Evolutionary conservation across 1,140 invertebrate species (phyloP), one percentile per base, ranked within the genome.

Genomic region (Mamestra configurata): DNA sequence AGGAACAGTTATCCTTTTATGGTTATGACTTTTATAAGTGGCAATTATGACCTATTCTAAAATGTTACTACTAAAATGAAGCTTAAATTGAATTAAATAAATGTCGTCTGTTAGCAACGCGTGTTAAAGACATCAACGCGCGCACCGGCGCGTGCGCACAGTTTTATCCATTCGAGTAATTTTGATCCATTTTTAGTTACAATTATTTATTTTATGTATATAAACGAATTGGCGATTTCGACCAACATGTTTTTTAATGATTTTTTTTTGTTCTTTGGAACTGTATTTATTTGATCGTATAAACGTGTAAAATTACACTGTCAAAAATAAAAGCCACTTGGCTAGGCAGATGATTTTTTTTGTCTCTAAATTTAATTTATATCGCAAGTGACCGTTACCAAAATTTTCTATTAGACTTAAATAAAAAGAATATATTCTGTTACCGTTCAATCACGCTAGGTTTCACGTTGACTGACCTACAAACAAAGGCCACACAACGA

Each of bases 71-170:
- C 43, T 13, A 24, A 49, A 49, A n/a, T n/a, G n/a, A n/a, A n/a
- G n/a, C n/a, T n/a, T 70, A 49, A 49, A 70, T 6, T 27, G 27
- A 72, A 46, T 27, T 13, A 27, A 57, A 43, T 24, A 59, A 75
- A 27, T 59, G 18, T 27, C 15, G 0, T 46, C n/a, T 2, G 13
- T 59, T 75, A 40, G 35, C 8, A 43, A 24, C 55, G 37, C 72
- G 49, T 43, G 49, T 49, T 57, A 76, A 80, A 80, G 79, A 80
- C 71, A 76, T 80, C 61, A 80, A 80, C 79, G 73, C 73, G 73
- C 43, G 37, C 72, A 49, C 27, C 53, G n/a, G 57, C 73, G 73
- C 73, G 24, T 55, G 79, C 59, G 79, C 71, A 55, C 6, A 15
- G n/a, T 75, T 43, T n/a, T 7, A 27, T 46, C 13, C 4, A 71